Percentiles rank a stretch among this genome's conserved stretches.
Evolutionary conservation across 2,113 vertebrate genomes (phyloP).

Genomic region (Stomatorhinus ivindoensis): DNA sequence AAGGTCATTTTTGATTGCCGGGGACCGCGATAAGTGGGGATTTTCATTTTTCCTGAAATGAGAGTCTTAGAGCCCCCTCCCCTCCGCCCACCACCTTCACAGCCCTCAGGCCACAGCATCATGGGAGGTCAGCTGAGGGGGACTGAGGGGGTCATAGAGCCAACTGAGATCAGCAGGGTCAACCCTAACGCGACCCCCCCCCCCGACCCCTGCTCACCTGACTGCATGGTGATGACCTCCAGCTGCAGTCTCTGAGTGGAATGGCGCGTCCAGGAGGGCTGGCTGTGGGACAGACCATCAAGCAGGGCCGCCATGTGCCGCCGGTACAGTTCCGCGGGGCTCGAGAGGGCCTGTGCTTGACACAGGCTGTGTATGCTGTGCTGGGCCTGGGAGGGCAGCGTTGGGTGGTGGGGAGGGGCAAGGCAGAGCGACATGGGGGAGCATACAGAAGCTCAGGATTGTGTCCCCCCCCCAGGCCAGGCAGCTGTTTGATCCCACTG

Average conservation of each 20-base stretch:
- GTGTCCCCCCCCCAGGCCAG: no score
- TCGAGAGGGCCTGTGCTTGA: slow-evolving; percentile 52
- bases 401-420: slow-evolving; percentile 6
- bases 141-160: background rate
- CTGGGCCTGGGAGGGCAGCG: slow-evolving; percentile 60
- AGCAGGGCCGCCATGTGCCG: slow-evolving; percentile 70
- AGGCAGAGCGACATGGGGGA: background rate
- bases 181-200: background rate
- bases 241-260: slow-evolving; percentile 74
- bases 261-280: slow-evolving; percentile 64
- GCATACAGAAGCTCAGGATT: background rate
- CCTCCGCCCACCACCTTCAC: slow-evolving; percentile 31
- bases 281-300: slow-evolving; percentile 63
- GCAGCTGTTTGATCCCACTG: no score
- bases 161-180: background rate
- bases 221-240: slow-evolving; percentile 63
- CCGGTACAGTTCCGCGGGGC: slow-evolving; percentile 59
- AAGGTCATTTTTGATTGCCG: slow-evolving; percentile 25
- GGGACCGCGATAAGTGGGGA: slow-evolving; percentile 42
- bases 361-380: slow-evolving; percentile 61
- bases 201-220: slow-evolving; percentile 61
- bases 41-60: slow-evolving; percentile 33
- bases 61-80: slow-evolving; percentile 31
- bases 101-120: background rate
- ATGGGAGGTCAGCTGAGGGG: background rate